Evolutionary conservation across 1,140 invertebrate genomes (phyloP), one percentile per base, ranked within the genome.

Genomic region (Teleopsis dalmanni): DNA sequence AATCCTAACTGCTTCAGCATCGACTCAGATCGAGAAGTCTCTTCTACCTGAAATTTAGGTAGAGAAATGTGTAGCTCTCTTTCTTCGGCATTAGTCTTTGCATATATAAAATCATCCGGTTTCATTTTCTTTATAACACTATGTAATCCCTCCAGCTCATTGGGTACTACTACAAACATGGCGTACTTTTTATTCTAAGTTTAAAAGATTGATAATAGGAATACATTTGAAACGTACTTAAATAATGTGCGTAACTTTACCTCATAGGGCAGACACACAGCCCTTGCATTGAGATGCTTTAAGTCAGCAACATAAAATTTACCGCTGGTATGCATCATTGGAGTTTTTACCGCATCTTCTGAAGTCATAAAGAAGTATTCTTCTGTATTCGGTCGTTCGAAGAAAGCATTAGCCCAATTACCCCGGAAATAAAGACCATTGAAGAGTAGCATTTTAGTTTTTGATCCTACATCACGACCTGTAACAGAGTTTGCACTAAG

Each of bases 391-490:
- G 58, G 42, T 40, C 62, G 25, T 47, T 65, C 59, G 29, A 55
- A 55, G 51, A 70, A 70, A 2, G 59, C 57, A 13, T 53, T 55
- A 0, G 57, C 54, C 66, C 66, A 70, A 19, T 55, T 59, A 3
- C 79, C 79, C 8, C 75, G 73, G 69, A 76, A 82, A 59, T 80
- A 81, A 41, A 81, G 73, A 0, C 78, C 80, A 53, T 82, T 82
- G 70, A 82, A 82, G 9, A 80, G 71, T 35, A 81, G 71, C 78
- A 81, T 80, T 47, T 70, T 70, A n/a, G 73, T 69, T 36, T 58
- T 62, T 35, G 55, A 59, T 21, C 50, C 57, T 4, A 31, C 29
- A 4, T 57, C 47, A 3, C 60, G 57, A 6, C 66, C 66, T 0
- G 62, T 65, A 5, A 71, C 65, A 4, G 68, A 68, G 41, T 68